These are phyloP conservation scores for Scartelaos histophorus DNA, from an alignment of 2,113 vertebrate species.

Conservation along the genomic window DNA sequence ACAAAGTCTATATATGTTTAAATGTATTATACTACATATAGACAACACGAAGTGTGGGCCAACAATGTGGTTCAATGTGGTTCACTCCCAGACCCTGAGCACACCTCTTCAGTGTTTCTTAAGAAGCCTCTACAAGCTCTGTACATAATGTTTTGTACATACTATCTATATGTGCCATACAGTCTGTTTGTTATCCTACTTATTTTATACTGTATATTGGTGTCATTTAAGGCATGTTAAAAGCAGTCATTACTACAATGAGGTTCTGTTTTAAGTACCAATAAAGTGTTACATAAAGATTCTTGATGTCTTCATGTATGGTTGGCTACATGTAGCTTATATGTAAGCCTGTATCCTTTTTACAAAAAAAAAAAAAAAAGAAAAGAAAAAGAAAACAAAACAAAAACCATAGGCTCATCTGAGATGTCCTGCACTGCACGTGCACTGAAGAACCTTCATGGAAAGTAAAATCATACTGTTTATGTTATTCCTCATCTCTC, in stretches of 20 bases:
- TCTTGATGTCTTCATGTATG: neutral
- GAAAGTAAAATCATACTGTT: neutral
- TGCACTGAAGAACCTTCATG: neutral
- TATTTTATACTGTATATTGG: neutral
- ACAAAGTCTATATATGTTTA: neutral
- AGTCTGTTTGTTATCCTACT: neutral
- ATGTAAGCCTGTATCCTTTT: neutral
- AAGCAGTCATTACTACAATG: neutral
- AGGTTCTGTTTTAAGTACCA: slow-evolving; percentile 12
- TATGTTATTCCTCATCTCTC: neutral
- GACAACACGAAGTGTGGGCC: neutral
- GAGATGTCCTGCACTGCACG: neutral
- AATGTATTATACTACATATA: neutral
- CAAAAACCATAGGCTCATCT: too few relatives aligned
- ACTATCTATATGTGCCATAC: slow-evolving; percentile 73
- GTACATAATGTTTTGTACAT: slow-evolving; percentile 79
- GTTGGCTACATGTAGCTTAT: neutral
- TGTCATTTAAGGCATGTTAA: slow-evolving; percentile 6
- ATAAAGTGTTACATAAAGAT: neutral
- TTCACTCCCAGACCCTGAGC: neutral
- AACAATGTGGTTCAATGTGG: neutral
- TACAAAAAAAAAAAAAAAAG: neutral
- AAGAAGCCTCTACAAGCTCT: slow-evolving; percentile 66
- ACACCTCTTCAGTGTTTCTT: slow-evolving; percentile 45
- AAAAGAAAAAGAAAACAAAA: neutral